Base-by-base conservation (phyloP, 2,888 invertebrate genomes). In the Dendrolimus pini region DNA sequence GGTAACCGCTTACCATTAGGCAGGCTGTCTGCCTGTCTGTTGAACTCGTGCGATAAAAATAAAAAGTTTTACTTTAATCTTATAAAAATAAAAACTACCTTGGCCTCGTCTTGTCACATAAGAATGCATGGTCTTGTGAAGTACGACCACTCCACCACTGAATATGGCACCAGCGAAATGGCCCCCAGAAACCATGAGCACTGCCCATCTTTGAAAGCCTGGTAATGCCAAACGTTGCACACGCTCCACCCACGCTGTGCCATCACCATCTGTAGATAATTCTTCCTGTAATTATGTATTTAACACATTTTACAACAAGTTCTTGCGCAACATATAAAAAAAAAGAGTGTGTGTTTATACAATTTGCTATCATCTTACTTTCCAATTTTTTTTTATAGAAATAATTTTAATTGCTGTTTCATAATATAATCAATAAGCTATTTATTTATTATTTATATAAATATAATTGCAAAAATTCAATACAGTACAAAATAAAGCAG, bases 41-140 rank as follows among this genome's bases (percentile, higher is more conserved):
- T 18, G 18, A 18, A 18, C 18, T 18, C 18, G 14, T 18, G 18
- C 18, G 2, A 18, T 18, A 18, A 18, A 18, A 18, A 18, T 2
- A 18, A 18, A 18, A 18, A 18, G 18, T 18, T 30, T 30, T 30
- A 30, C 6, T 30, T 30, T 30, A 6, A 3, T 30, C 30, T 30
- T 30, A 30, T 6, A 30, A 6, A 30, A 30, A 6, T 30, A 30
- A 6, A 14, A 14, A 14, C 14, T 3, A 30, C 30, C 30, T 78
- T 97, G 96, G 52, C 96, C 96, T 0, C 96, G 94, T 53, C 97
- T 85, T 0, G 96, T 94, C 8, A 96, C 96, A 74, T 97, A 98
- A 56, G 95, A 94, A 77, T 97, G 97, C 69, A 96, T 94, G 0
- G 97, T 96, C 84, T 97, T 97, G 74, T 97, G 97, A 1, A 87